Base-by-base conservation (phyloP, 2,888 invertebrate species). In the Tenthredo scrophulariae region DNA sequence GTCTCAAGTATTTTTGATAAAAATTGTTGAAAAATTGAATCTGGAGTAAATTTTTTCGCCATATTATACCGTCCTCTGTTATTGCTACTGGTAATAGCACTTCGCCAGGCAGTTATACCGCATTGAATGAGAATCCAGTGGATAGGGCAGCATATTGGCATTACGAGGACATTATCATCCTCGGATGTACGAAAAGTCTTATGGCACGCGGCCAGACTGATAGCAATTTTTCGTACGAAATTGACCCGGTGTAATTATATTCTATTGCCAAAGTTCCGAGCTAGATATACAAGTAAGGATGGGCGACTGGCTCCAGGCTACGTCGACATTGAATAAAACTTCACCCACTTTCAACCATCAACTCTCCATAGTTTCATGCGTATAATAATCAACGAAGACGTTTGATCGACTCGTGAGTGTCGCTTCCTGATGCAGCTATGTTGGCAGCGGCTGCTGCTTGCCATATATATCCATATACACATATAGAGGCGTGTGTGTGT, bases 111-210 rank as follows among this genome's bases (percentile, higher is more conserved):
- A 90, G 91, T 92, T 92, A 92, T 18, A 67, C 5, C 4, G 26
- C 7, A 26, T 62, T 9, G n/a, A 26, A 91, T 91, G 89, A 37
- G 40, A 43, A 40, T 9, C 43, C 9, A 26, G 26, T 22, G 90
- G 90, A 92, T 91, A 54, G 88, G 87, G 89, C 89, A 89, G 91
- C 92, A 93, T 93, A 93, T 93, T 93, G 93, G 93, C 92, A 92
- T 90, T 54, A 54, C 87, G 85, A 22, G 43, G 13, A 43, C n/a
- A 10, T 40, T 22, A 74, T 26, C 3, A 40, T 74, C 29, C 77
- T n/a, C 46, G 33, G 54, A 33, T 18, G 6, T 26, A 33, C 7
- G 83, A 86, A n/a, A 89, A 89, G 90, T 92, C 92, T 93, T 92
- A 91, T 93, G 93, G 93, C 93, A 90, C 84, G 46, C 84, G 87